A percentile compares a stretch with the other conserved stretches of the same genome.
phyloP scores from a whole-genome alignment of 92 coral and sea anemone species.

The Phenganax stokvisi region DNA sequence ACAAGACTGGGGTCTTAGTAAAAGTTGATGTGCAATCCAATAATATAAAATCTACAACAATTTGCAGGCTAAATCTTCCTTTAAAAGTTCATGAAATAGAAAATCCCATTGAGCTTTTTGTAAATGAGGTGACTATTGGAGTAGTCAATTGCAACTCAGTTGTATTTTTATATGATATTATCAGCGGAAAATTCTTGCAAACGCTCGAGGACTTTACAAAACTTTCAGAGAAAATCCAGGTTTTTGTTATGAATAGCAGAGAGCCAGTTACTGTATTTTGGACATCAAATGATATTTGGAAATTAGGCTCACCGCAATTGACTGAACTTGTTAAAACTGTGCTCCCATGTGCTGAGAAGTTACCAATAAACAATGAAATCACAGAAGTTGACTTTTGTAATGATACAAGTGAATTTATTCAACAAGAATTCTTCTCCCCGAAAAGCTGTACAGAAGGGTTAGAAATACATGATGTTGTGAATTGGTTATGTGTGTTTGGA shows the following conservation, averaged over 20 bases:
- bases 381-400: neutral
- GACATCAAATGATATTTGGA: conserved; percentile 68
- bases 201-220: conserved; percentile 50
- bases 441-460: neutral
- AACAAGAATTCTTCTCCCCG: neutral
- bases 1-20: conserved; percentile 40
- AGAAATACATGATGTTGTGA: conserved; percentile 16
- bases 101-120: conserved; percentile 44
- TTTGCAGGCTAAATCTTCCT: conserved; percentile 45
- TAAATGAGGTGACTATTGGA: conserved; percentile 60
- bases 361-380: neutral
- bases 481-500: conserved; percentile 55
- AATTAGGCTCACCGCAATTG: conserved; percentile 56
- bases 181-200: conserved; percentile 65
- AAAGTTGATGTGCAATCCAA: conserved; percentile 57
- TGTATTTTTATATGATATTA: conserved; percentile 54
- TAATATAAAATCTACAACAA: conserved; percentile 40
- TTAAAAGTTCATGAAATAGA: neutral
- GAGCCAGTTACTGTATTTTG: conserved; percentile 61
- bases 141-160: conserved; percentile 55
- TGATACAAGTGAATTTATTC: neutral
- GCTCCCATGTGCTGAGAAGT: conserved; percentile 22
- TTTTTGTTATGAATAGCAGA: conserved; percentile 49
- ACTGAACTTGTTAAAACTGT: conserved; percentile 59
- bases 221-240: conserved; percentile 33